Evolutionary conservation across 2,113 vertebrate genomes (phyloP).

Genomic region (Eudyptes chrysolophus): DNA sequence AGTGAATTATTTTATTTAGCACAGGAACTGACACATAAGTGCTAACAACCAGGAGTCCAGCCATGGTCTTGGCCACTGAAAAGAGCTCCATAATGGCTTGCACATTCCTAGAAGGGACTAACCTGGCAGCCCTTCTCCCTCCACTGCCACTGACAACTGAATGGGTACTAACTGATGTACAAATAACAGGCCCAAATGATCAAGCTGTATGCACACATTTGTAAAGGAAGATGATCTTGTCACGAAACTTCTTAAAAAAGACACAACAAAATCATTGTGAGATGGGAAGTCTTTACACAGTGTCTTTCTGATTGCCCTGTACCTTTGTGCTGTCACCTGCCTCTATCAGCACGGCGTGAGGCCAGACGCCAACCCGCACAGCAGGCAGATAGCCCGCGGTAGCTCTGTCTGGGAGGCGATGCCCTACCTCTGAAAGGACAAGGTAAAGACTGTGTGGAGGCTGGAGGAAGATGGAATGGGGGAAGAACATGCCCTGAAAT

Average conservation of each 20-base stretch:
- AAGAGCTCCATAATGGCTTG: not conserved
- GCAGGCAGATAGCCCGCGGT: fast-evolving
- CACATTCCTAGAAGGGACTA: not conserved
- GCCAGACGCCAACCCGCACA: fast-evolving
- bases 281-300: not conserved
- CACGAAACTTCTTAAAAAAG: not conserved
- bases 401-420: not conserved
- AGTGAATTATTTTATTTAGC: not conserved
- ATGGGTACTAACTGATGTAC: not conserved
- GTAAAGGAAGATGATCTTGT: not conserved
- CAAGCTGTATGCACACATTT: fast-evolving
- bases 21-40: not conserved
- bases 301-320: not conserved
- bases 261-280: fast-evolving
- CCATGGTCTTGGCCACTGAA: not conserved
- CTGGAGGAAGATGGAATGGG: not conserved
- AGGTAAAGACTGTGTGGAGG: not conserved
- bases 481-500: not conserved
- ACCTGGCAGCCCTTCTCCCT: not conserved
- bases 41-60: not conserved
- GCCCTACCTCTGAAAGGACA: not conserved
- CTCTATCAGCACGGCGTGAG: fast-evolving
- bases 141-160: not conserved
- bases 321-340: not conserved
- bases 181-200: not conserved